Evolutionary conservation across 2,888 invertebrate genomes (phyloP).

Genomic region (Drosophila neoperkinsi): DNA sequence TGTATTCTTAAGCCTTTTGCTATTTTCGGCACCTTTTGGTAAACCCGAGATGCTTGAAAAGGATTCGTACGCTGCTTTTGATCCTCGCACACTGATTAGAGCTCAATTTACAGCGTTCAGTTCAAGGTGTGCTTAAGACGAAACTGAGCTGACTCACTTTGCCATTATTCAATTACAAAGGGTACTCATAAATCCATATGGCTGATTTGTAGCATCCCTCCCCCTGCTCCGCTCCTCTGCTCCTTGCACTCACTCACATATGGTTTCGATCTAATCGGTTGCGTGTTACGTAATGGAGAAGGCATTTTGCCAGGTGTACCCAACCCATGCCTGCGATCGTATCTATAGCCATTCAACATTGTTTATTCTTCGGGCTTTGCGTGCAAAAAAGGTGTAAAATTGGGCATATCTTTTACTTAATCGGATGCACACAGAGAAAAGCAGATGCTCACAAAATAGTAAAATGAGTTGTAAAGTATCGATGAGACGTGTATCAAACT

Average conservation of each 20-base stretch:
- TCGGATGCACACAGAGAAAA: neutral
- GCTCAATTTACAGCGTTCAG: conserved; percentile 66
- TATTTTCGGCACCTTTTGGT: conserved; percentile 80
- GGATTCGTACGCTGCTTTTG: conserved; percentile 49
- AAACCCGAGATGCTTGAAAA: conserved; percentile 70
- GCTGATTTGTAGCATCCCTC: conserved; percentile 23
- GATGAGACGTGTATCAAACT: neutral
- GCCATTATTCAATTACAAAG: conserved; percentile 66
- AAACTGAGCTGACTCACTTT: conserved; percentile 58
- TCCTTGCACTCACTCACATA: conserved; percentile 35
- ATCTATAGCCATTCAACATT: conserved; percentile 26
- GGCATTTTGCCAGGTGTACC: conserved; percentile 16
- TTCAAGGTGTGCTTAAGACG: conserved; percentile 55
- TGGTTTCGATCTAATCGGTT: conserved; percentile 61
- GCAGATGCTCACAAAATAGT: conserved; percentile 14
- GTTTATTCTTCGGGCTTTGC: conserved; percentile 15
- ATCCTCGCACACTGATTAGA: conserved; percentile 72
- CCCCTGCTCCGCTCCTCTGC: neutral
- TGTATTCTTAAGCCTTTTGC: conserved; percentile 65
- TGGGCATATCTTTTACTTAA: conserved; percentile 32
- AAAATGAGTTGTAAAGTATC: neutral
- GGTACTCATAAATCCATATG: conserved; percentile 22
- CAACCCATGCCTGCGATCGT: conserved; percentile 33
- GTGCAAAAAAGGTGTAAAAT: conserved; percentile 50
- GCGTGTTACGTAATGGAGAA: conserved; percentile 58